phyloP scores from a whole-genome alignment of 2,888 invertebrate species.

The Anorthoa munda region DNA sequence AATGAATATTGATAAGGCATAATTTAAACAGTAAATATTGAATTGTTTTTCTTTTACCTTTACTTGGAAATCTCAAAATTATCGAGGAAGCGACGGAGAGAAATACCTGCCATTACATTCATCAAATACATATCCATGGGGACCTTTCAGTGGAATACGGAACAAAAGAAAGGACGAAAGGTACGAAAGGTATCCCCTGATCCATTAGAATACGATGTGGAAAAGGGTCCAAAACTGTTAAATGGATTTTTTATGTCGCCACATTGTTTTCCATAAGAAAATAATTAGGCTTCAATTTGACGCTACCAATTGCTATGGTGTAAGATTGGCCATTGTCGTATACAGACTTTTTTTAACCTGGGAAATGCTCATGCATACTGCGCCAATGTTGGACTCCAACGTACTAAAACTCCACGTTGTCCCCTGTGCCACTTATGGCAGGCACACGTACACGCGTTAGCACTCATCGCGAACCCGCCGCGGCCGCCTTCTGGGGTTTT shows the following conservation, averaged over 20 bases:
- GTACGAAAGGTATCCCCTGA: constrained; percentile 28
- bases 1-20: constrained; percentile 17
- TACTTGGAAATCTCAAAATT: background rate
- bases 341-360: no score
- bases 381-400: no score
- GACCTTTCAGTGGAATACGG: constrained; percentile 31
- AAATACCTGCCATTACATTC: constrained; percentile 11
- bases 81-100: background rate
- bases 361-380: no score
- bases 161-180: constrained; percentile 47
- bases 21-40: background rate
- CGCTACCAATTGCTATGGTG: no score
- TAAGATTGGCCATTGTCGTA: background rate
- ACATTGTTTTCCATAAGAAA: constrained; percentile 26
- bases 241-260: constrained; percentile 30
- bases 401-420: no score
- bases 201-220: constrained; percentile 45
- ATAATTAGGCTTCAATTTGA: background rate
- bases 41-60: constrained; percentile 2
- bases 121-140: constrained; percentile 33
- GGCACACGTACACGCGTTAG: no score
- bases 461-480: no score
- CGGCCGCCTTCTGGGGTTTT: no score
- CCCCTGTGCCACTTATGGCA: no score
- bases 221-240: constrained; percentile 35